These are phyloP conservation scores for Gambelia wislizenii DNA, from an alignment of 2,797 vertebrate genomes.

Conservation along the genomic window DNA sequence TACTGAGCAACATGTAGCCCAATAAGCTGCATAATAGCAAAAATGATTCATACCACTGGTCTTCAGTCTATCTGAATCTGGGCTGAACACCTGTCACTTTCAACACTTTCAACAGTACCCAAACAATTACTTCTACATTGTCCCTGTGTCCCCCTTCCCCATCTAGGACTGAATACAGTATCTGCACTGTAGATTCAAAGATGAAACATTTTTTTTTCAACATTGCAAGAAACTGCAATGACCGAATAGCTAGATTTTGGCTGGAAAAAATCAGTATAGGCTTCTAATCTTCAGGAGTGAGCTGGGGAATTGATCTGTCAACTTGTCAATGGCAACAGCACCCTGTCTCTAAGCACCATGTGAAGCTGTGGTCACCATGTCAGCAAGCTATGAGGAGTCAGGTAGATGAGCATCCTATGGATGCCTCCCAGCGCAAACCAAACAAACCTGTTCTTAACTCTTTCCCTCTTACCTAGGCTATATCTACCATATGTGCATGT, in stretches of 20 bases:
- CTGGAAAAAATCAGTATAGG: neutral
- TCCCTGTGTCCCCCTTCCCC: too few species aligned
- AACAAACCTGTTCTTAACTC: neutral
- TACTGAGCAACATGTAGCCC: neutral
- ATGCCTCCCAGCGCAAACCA: neutral
- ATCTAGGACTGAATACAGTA: neutral
- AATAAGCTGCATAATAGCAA: conserved; percentile 15
- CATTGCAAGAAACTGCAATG: neutral
- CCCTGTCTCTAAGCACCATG: too few species aligned
- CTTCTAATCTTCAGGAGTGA: neutral
- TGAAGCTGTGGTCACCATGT: too few species aligned
- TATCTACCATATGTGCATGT: neutral
- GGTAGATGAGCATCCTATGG: neutral
- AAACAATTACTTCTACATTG: neutral
- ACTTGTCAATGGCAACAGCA: neutral
- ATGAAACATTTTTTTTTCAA: neutral
- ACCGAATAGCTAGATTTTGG: neutral
- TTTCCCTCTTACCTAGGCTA: neutral
- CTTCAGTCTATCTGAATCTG: neutral
- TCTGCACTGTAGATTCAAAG: neutral
- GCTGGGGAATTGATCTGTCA: neutral
- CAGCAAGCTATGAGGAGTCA: too few species aligned
- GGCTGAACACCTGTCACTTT: neutral
- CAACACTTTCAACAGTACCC: neutral
- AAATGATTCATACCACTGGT: neutral